Evolutionary conservation across 1,140 invertebrate genomes (phyloP), one percentile per base, ranked within the genome.

Genomic region (Panulirus ornatus): DNA sequence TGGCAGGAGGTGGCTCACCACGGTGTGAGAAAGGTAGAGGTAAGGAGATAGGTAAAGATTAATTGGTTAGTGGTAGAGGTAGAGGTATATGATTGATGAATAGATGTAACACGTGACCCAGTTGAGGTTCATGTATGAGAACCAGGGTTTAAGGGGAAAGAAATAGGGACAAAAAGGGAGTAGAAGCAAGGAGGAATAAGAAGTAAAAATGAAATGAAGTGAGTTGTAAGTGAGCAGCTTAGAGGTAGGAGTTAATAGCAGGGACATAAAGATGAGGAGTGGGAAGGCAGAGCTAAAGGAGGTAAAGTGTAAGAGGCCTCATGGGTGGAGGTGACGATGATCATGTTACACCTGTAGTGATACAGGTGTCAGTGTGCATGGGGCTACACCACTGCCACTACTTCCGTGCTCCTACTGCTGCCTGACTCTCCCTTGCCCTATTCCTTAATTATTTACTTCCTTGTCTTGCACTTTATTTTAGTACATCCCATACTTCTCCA

Each of bases 311-410:
- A 14, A 76, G 38, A 22, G 36, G 73, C 36, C 34, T 76, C 73
- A 42, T 42, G 47, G 47, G 44, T 11, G 19, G 27, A 27, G 44
- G 78, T 30, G 16, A 1, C 30, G 58, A 54, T 54, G 16, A 81
- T 81, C 42, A 11, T 30, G 42, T 79, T 51, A 58, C 78, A 81
- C 36, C 78, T 81, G 78, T 81, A 81, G 30, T 58, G 47, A 81
- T 47, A 58, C 78, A 81, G 78, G 78, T 81, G 47, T 16, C 78
- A 81, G 47, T 58, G 27, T 54, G 47, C 47, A 27, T 42, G 16
- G 3, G 6, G 40, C 30, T 47, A 54, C 78, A 11, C 73, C 8
- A 76, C 73, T 47, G 44, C 14, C 44, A 47, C 44, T 47, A 47
- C 44, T 6, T n/a, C n/a, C n/a, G 5, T 47, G 44, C 44, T 47